phyloP scores from a whole-genome alignment of 2,113 vertebrate species.

The Dipodomys ordii region DNA sequence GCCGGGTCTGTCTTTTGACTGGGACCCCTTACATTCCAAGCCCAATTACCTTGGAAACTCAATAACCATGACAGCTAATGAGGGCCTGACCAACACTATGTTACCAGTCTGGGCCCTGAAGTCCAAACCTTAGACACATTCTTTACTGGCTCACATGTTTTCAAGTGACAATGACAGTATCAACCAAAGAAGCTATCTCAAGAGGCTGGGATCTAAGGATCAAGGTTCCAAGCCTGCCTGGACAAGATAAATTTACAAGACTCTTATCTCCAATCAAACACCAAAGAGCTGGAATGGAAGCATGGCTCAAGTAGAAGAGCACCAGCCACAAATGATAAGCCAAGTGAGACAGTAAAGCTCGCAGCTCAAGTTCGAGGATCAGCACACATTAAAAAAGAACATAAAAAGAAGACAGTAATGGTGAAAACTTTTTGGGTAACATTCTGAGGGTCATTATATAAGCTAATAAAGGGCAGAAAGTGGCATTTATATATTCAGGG shows the following conservation, averaged over 20 bases:
- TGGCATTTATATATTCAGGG: too few species aligned
- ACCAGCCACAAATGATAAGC: too few species aligned
- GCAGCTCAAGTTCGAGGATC: too few species aligned
- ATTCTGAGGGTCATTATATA: background rate
- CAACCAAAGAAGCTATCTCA: background rate
- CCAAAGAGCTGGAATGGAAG: too few species aligned
- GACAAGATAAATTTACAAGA: too few species aligned
- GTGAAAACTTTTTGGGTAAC: background rate
- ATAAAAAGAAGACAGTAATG: background rate
- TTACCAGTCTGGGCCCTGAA: background rate
- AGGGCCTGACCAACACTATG: background rate
- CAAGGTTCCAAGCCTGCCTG: too few species aligned
- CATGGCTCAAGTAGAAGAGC: too few species aligned
- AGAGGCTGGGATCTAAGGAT: too few species aligned
- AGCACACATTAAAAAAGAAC: too few species aligned
- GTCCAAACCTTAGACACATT: background rate
- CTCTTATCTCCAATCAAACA: too few species aligned
- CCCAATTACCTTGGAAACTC: background rate
- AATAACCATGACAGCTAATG: background rate
- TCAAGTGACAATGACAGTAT: background rate
- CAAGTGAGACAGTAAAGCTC: too few species aligned
- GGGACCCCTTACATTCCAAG: fast-evolving
- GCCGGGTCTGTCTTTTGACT: background rate
- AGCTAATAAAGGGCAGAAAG: fast-evolving
- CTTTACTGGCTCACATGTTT: background rate